Conservation (phyloP, 2,797 vertebrate species). For the Ammospiza maritima region DNA sequence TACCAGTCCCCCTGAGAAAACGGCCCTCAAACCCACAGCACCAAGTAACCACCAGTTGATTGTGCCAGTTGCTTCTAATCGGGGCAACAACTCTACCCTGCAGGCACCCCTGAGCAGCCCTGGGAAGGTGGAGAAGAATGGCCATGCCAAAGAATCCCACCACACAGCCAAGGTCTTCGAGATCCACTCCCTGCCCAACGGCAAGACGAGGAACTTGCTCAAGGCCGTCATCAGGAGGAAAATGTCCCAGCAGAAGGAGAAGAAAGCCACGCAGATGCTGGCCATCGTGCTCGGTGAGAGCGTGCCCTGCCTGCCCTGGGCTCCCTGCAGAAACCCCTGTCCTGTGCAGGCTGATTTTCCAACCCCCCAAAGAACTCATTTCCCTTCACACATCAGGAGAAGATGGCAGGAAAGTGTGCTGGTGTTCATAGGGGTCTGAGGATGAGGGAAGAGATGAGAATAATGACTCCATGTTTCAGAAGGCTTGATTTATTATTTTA, state of each 20-base stretch:
- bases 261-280: constrained; percentile 98
- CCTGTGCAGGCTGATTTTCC: background rate
- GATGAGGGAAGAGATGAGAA: no score
- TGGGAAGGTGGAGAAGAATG: constrained; percentile 85
- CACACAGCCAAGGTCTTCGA: constrained; percentile 88
- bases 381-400: fast-evolving
- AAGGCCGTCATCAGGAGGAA: constrained; percentile 94
- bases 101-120: constrained; percentile 75
- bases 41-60: constrained; percentile 80
- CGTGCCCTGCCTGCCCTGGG: background rate
- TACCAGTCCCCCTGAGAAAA: constrained; percentile 86
- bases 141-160: constrained; percentile 83
- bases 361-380: background rate
- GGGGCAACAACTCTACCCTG: constrained; percentile 76
- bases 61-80: constrained; percentile 77
- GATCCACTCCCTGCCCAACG: constrained; percentile 92
- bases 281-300: constrained; percentile 95
- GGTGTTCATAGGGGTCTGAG: no score
- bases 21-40: constrained; percentile 82
- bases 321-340: background rate
- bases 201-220: constrained; percentile 91
- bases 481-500: no score
- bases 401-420: background rate
- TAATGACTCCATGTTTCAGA: no score
- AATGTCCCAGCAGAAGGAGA: constrained; percentile 98